phyloP scores from a whole-genome alignment of 2,113 vertebrate species.

The Solea senegalensis region DNA sequence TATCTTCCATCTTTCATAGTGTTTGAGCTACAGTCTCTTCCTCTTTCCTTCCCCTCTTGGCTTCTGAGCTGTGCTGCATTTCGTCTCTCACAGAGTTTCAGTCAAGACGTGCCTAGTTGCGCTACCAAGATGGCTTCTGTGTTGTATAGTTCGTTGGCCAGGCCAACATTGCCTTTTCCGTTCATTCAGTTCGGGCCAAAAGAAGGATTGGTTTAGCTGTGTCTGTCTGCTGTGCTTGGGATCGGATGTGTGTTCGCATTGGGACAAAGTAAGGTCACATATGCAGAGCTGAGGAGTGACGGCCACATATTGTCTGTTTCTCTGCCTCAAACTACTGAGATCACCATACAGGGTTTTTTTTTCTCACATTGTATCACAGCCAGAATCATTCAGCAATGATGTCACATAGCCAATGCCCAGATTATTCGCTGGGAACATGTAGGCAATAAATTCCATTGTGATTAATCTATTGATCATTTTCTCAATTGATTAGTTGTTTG shows the following conservation, averaged over 20 bases:
- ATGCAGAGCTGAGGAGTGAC: conserved; percentile 6
- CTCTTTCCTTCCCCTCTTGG: conserved; percentile 65
- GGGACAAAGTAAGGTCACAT: conserved; percentile 34
- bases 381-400: conserved; percentile 2
- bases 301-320: conserved; percentile 14
- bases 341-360: conserved; percentile 3
- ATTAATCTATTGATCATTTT: no score
- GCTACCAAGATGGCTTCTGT: conserved; percentile 46
- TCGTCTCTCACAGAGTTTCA: conserved; percentile 2
- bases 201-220: conserved; percentile 38
- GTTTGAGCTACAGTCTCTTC: conserved; percentile 53
- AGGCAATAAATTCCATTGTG: not conserved
- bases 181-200: conserved; percentile 58
- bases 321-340: conserved; percentile 1
- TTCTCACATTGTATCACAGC: not conserved
- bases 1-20: conserved; percentile 49
- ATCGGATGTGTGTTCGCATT: conserved; percentile 37
- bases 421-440: not conserved
- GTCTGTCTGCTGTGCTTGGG: conserved; percentile 34
- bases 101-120: conserved; percentile 20
- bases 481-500: no score
- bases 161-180: conserved; percentile 64
- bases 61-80: conserved; percentile 24
- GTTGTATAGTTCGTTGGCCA: conserved; percentile 25
- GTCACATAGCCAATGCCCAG: not conserved